Base-by-base conservation (phyloP, 2,797 vertebrate genomes). In the Pogoniulus pusillus region DNA sequence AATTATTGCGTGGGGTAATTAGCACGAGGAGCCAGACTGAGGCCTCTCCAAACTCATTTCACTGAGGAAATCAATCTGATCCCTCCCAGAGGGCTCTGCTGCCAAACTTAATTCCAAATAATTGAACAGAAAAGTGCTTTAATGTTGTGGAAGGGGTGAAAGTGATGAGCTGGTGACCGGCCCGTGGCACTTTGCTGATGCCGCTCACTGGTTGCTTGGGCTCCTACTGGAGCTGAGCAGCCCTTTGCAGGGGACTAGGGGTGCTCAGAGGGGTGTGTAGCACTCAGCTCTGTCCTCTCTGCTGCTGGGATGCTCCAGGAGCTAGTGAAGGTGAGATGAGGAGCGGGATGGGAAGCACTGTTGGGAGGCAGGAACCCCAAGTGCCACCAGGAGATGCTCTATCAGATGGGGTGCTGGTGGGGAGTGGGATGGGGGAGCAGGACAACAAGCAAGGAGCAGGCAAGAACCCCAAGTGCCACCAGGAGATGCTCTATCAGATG, bases 41-140 rank as follows among this genome's bases (percentile, higher is more conserved):
- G 91, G 10, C 91, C 92, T 91, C 91, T 88, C 94, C 95, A 89
- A 95, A 95, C 91, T 93, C 90, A 89, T 94, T 93, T 90, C 94
- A 90, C 92, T 91, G 82, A 95, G 95, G 96, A 95, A 96, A 96
- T 93, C 95, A 93, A 95, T 29, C 95, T 53, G 94, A 96, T 95
- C 95, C 92, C 84, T 95, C 95, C 93, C 94, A 62, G 85, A 80
- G 93, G 95, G 93, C 86, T 90, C 78, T 0, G 5, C 94, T 96
- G 96, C 94, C 96, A 96, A 95, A 95, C 90, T 92, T 85, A 66
- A 96, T 96, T 95, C 91, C 93, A 89, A 93, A 90, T 92, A 85
- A 94, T 94, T 91, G 71, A 86, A 93, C 5, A 7, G 91, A 53
- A 53, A 91, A 80, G 88, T 77, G 57, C 93, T 93, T 92, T 87